phyloP scores from a whole-genome alignment of 2,888 invertebrate species.

The Sicus ferrugineus region DNA sequence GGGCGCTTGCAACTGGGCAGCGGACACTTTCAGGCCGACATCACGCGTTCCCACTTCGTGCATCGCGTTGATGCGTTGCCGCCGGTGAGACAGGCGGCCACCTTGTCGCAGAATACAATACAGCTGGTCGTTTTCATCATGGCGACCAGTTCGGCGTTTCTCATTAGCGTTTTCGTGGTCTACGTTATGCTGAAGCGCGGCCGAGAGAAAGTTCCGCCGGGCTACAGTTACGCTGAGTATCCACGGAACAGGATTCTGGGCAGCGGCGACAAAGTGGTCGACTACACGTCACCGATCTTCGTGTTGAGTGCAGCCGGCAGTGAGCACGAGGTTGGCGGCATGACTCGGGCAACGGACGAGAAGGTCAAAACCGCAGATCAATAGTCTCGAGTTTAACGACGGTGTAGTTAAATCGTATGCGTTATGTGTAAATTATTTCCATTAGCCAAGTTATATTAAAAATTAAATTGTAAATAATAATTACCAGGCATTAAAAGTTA shows the following conservation, averaged over 20 bases:
- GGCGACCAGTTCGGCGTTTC: slow-evolving; percentile 80
- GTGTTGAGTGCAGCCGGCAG: slow-evolving; percentile 56
- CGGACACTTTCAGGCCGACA: slow-evolving; percentile 68
- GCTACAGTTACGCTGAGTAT: slow-evolving; percentile 46
- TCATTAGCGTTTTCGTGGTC: slow-evolving; percentile 79
- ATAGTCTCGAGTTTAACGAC: not conserved
- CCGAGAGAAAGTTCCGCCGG: slow-evolving; percentile 58
- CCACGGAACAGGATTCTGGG: slow-evolving; percentile 39
- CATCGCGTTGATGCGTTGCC: slow-evolving; percentile 59
- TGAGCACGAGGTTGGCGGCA: slow-evolving; percentile 46
- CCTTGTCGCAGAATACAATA: slow-evolving; percentile 67
- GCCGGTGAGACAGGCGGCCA: slow-evolving; percentile 54
- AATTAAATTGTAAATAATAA: slow-evolving; percentile 33
- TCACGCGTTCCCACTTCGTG: slow-evolving; percentile 72
- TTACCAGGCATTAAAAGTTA: not conserved
- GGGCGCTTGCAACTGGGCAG: slow-evolving; percentile 54
- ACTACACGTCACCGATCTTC: slow-evolving; percentile 63
- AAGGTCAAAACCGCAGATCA: not conserved
- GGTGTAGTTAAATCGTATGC: slow-evolving; percentile 1
- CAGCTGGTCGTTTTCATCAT: slow-evolving; percentile 80
- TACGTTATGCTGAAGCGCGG: slow-evolving; percentile 78
- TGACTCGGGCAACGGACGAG: not conserved
- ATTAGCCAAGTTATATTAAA: slow-evolving; percentile 20
- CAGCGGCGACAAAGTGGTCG: slow-evolving; percentile 54
- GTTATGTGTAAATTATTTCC: slow-evolving; percentile 28